Evolutionary conservation across 2,888 invertebrate genomes (phyloP), one percentile per base, ranked within the genome.

Genomic region (Caprella mutica): DNA sequence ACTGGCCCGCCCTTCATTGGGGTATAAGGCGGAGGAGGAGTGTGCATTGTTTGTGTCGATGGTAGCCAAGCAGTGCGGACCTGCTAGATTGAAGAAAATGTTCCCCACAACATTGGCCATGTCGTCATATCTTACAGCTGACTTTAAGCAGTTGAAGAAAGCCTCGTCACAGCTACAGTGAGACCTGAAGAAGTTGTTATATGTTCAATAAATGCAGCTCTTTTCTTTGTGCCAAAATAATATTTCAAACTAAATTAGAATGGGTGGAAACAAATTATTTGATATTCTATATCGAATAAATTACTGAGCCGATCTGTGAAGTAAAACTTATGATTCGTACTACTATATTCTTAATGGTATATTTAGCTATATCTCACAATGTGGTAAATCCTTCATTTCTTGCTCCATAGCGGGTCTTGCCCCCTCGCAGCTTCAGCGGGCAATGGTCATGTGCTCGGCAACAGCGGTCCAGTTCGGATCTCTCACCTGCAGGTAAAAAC

Each of bases 371-470:
- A 38, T 52, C 58, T 52, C 46, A 63, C 83, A 81, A 75, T 8
- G 63, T 55, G 8, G 23, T 55, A 26, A 63, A 57, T 17, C 46
- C 55, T 9, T 55, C 26, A 42, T 93, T 93, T 56, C 81, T 84
- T 61, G 91, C 77, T 71, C 87, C 85, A 74, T 89, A 91, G 67
- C 85, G 81, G 57, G 76, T 75, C 38, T 80, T 77, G 70, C 83
- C 82, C 19, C 82, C 83, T 23, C 78, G 74, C 42, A 84, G 77
- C 72, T 91, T 90, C 52, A 84, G 80, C 2, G 91, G 91, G 70
- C 93, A 93, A 52, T 90, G 78, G 75, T 93, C 92, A 72, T 93
- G 93, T 17, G 83, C 83, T 59, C 91, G 79, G 73, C 93, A 93
- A 72, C 93, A 93, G 67, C 74, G 74, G 68, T 90, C 90, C 67